A percentile compares a stretch with the other conserved stretches of the same genome.
Evolutionary conservation across 2,113 vertebrate genomes (phyloP).

Genomic region (Neolamprologus brichardi): DNA sequence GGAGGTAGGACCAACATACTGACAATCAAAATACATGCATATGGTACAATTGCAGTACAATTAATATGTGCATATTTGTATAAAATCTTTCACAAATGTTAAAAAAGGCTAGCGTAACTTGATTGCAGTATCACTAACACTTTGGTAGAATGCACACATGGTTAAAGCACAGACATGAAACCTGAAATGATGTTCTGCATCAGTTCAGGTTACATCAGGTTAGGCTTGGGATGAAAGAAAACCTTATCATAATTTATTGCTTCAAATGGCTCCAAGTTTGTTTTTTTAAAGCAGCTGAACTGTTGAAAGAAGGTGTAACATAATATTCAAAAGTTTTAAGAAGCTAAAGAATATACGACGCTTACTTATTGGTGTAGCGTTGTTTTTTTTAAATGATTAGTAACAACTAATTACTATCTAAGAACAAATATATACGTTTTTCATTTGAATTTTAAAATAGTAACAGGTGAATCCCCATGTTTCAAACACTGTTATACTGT

Average conservation of each 20-base stretch:
- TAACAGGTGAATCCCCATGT: neutral
- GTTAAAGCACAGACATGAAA: neutral
- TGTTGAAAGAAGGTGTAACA: neutral
- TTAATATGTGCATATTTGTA: neutral
- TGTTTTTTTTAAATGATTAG: neutral
- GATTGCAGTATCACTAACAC: neutral
- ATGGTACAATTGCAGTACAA: neutral
- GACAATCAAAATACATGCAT: neutral
- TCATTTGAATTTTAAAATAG: neutral
- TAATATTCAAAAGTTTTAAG: neutral
- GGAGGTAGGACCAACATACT: constrained; percentile 70
- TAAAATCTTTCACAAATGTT: neutral
- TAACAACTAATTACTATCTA: neutral
- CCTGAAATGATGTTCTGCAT: constrained; percentile 16
- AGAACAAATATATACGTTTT: neutral
- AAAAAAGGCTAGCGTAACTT: neutral
- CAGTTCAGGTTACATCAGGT: neutral
- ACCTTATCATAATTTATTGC: neutral
- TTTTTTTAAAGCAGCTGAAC: neutral
- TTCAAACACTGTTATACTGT: neutral
- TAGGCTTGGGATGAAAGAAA: constrained; percentile 20
- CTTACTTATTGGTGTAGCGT: neutral
- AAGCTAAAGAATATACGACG: neutral
- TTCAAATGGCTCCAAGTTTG: neutral
- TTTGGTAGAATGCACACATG: neutral